Evolutionary conservation across 1,140 invertebrate genomes (phyloP).

Genomic region (Tetramorium parvispinum): DNA sequence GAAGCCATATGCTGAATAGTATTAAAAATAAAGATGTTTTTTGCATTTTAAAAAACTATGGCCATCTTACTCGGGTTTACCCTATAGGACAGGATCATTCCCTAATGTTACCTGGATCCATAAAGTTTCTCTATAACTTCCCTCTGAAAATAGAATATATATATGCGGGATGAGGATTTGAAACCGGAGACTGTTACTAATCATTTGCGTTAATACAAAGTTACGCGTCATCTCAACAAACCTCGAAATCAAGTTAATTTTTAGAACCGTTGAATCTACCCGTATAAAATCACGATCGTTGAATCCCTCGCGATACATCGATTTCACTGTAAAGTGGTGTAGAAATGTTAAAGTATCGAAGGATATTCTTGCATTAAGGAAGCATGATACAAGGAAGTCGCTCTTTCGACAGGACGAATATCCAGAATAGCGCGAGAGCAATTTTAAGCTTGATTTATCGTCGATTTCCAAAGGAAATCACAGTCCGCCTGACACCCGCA

Average conservation of each 20-base stretch:
- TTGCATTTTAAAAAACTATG: too few relatives aligned
- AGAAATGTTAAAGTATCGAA: not conserved
- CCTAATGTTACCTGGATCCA: too few relatives aligned
- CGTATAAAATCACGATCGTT: not conserved
- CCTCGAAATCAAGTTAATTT: not conserved
- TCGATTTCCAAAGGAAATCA: constrained; percentile 38
- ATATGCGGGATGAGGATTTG: too few relatives aligned
- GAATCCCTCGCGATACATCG: not conserved
- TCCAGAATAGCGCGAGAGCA: constrained; percentile 34
- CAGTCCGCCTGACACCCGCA: constrained; percentile 24
- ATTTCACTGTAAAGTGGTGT: not conserved
- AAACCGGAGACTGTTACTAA: too few relatives aligned
- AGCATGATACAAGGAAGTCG: not conserved
- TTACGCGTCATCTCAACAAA: not conserved
- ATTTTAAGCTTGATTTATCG: constrained; percentile 61
- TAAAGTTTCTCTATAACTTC: too few relatives aligned
- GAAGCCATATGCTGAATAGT: too few relatives aligned
- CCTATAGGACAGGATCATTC: too few relatives aligned
- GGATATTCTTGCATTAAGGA: not conserved
- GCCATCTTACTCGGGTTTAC: too few relatives aligned
- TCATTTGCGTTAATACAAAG: too few relatives aligned
- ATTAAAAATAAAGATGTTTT: too few relatives aligned
- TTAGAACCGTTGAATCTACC: not conserved
- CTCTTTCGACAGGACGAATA: constrained; percentile 14
- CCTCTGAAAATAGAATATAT: too few relatives aligned